A percentile compares a stretch with the other conserved stretches of the same genome.
These are phyloP conservation scores for Kobus ellipsiprymnus DNA, from an alignment of 2,113 vertebrate genomes.

Conservation along the genomic window DNA sequence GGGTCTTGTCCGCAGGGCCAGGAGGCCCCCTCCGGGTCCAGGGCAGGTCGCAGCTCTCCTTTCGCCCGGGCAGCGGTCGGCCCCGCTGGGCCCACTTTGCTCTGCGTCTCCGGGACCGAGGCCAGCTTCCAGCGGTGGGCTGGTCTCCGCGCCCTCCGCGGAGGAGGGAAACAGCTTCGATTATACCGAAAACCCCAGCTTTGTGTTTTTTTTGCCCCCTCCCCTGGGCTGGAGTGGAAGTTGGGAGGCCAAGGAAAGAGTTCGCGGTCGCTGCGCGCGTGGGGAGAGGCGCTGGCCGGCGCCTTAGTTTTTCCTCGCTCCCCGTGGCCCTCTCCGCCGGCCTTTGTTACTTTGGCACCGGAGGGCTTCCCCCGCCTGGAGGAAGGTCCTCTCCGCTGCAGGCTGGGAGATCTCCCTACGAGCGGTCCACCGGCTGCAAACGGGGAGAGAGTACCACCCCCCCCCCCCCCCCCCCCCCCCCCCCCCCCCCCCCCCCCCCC, in stretches of 20 bases:
- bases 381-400: background rate
- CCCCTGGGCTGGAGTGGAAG: background rate
- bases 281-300: background rate
- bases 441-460: background rate
- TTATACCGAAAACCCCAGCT: background rate
- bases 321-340: background rate
- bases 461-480: accelerated
- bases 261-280: background rate
- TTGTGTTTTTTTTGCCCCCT: accelerated
- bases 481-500: too few relatives aligned
- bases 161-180: background rate
- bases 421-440: background rate
- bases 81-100: background rate
- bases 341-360: background rate
- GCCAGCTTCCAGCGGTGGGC: slow-evolving; percentile 18
- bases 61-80: background rate
- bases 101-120: background rate
- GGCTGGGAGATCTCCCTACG: background rate
- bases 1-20: background rate
- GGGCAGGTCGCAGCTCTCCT: background rate
- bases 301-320: background rate
- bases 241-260: background rate
- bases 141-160: background rate
- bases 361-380: background rate
- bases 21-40: background rate